A percentile compares a stretch with the other conserved stretches of the same genome.
phyloP scores from a whole-genome alignment of 2,797 vertebrate genomes.

The Pseudochromis fuscus region DNA sequence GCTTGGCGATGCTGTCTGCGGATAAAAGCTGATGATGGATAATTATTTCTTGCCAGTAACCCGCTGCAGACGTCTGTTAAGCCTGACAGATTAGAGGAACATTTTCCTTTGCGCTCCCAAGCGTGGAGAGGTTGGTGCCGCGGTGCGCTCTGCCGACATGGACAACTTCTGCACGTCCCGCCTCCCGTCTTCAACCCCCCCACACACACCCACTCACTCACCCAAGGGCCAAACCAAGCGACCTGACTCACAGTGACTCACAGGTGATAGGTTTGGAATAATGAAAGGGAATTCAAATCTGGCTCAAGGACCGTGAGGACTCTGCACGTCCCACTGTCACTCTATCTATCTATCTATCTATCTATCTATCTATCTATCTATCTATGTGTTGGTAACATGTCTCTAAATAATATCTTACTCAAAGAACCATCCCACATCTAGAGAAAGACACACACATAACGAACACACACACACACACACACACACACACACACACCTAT shows the following conservation, averaged over 20 bases:
- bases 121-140: slow-evolving; percentile 66
- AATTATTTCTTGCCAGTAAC: neutral
- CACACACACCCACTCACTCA: slow-evolving; percentile 45
- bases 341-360: slow-evolving; percentile 5
- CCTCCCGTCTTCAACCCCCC: slow-evolving; percentile 34
- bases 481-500: slow-evolving; percentile 8
- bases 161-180: slow-evolving; percentile 70
- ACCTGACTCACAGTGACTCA: slow-evolving; percentile 73
- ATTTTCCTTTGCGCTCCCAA: slow-evolving; percentile 56
- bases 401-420: neutral
- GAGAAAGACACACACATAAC: slow-evolving; percentile 14
- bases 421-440: slow-evolving; percentile 8
- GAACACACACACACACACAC: slow-evolving; percentile 2
- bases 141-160: slow-evolving; percentile 67
- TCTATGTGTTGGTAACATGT: neutral
- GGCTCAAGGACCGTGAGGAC: neutral
- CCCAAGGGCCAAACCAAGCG: slow-evolving; percentile 42
- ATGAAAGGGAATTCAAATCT: slow-evolving; percentile 31
- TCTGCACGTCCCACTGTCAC: neutral
- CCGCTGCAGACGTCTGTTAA: slow-evolving; percentile 10
- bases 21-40: neutral
- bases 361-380: slow-evolving; percentile 17
- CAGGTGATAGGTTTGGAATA: slow-evolving; percentile 54
- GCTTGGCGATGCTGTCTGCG: slow-evolving; percentile 14
- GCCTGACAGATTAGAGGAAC: slow-evolving; percentile 18